Evolutionary conservation across 2,113 vertebrate genomes (phyloP), one percentile per base, ranked within the genome.

Genomic region (Platysteira castanea): DNA sequence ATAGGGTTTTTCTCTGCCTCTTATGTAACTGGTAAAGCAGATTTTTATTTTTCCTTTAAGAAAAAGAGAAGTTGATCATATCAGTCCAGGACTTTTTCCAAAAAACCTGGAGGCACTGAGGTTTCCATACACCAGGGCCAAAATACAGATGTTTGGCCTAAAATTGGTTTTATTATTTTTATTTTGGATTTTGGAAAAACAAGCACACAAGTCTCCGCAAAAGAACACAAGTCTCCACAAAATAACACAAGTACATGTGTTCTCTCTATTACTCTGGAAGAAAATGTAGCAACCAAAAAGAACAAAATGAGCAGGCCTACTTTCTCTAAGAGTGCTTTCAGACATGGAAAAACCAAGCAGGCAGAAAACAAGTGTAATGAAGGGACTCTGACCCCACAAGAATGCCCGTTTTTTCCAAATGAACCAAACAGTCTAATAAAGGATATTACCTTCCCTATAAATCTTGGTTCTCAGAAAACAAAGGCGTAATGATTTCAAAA

Each of bases 161-260:
- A 97, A 89, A 77, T 77, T 73, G 54, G 33, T 92, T 96, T 95
- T 92, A 94, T 94, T 96, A 89, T 95, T 96, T 92, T 97, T 91
- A 93, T 97, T 97, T 97, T 92, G 84, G 84, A 95, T 96, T 94
- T 95, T 83, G 84, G 90, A 96, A 96, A 96, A 96, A 86, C 84
- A 96, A 96, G 75, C 93, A 91, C 60, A 89, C 47, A 90, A 84
- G 39, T 67, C 82, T 94, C 85, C 22, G 4, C 69, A 68, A 90
- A 94, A 93, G 41, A 94, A 49, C 71, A 84, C 60, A 73, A 87
- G 14, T 85, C 53, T 79, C 44, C 68, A 71, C 63, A 90, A 94
- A 93, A 82, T 10, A 79, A 46, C 76, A 82, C 49, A 79, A 91
- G 41, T 93, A 91, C 85, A 83, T 80, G 67, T 92, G 85, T 93